phyloP scores from a whole-genome alignment of 2,113 vertebrate genomes.

The Grammomys surdaster region DNA sequence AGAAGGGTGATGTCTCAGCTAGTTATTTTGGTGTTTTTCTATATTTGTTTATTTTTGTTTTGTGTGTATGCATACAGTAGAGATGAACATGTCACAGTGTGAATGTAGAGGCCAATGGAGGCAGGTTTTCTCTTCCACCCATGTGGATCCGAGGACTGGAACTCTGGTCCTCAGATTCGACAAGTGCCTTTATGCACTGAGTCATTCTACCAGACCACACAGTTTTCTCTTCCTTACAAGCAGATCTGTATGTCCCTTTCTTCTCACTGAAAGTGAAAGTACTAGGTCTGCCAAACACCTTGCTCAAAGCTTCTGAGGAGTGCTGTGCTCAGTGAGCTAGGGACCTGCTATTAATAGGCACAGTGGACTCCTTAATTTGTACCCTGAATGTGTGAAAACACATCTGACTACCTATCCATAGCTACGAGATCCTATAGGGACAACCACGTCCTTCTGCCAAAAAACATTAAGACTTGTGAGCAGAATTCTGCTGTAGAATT shows the following conservation, averaged over 20 bases:
- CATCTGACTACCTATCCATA: background rate
- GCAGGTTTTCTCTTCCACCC: background rate
- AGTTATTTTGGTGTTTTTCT: background rate
- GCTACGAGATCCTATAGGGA: background rate
- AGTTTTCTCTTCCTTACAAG: slow-evolving; percentile 8
- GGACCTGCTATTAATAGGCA: background rate
- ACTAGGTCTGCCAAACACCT: background rate
- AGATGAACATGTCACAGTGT: background rate
- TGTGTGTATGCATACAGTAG: background rate
- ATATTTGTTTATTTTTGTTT: background rate
- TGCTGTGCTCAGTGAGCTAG: background rate
- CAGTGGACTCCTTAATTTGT: background rate
- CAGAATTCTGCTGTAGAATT: background rate
- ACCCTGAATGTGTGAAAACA: background rate
- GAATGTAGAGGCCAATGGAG: background rate
- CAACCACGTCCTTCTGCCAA: background rate
- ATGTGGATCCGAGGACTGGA: background rate
- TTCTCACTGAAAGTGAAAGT: background rate
- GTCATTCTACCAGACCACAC: background rate
- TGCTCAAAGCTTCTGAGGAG: background rate
- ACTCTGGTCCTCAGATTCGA: fast-evolving
- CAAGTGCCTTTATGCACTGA: background rate
- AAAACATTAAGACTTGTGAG: background rate
- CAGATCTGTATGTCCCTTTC: background rate
- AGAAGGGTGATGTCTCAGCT: background rate